phyloP scores from a whole-genome alignment of 2,888 invertebrate species.

The Hypomecis atomaria region DNA sequence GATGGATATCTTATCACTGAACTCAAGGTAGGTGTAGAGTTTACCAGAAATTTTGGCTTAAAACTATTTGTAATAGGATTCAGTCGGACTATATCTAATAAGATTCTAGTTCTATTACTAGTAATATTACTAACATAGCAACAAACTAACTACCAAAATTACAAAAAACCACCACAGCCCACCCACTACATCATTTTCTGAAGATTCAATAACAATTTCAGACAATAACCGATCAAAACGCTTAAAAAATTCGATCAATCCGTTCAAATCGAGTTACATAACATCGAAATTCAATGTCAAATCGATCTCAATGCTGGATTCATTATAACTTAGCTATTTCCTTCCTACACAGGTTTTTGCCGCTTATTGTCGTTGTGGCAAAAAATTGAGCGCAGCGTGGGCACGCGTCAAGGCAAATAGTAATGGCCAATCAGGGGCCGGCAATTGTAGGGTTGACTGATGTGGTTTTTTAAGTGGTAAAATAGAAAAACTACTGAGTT shows the following conservation, averaged over 20 bases:
- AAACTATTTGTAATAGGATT: too few relatives aligned
- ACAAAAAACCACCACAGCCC: not conserved
- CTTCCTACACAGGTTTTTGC: constrained; percentile 37
- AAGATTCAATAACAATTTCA: constrained; percentile 13
- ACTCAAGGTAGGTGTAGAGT: too few relatives aligned
- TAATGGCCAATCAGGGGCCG: constrained; percentile 9
- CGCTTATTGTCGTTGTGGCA: constrained; percentile 28
- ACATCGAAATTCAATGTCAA: constrained; percentile 32
- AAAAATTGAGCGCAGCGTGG: constrained; percentile 34
- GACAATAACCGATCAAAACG: constrained; percentile 2
- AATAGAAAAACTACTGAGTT: too few relatives aligned
- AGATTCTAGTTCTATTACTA: not conserved
- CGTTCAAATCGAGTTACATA: constrained; percentile 28
- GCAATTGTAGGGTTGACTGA: constrained; percentile 13
- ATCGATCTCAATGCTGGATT: constrained; percentile 24
- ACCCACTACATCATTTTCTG: not conserved
- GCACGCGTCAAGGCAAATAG: constrained; percentile 23
- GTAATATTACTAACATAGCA: not conserved
- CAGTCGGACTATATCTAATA: too few relatives aligned
- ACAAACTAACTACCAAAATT: not conserved
- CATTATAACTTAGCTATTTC: constrained; percentile 29
- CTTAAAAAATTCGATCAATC: constrained; percentile 6
- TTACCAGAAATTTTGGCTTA: too few relatives aligned
- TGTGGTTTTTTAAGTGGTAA: not conserved
- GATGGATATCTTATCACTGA: too few relatives aligned